Evolutionary conservation across 2,888 invertebrate species (phyloP).

Genomic region (Polyommatus iphigenia): DNA sequence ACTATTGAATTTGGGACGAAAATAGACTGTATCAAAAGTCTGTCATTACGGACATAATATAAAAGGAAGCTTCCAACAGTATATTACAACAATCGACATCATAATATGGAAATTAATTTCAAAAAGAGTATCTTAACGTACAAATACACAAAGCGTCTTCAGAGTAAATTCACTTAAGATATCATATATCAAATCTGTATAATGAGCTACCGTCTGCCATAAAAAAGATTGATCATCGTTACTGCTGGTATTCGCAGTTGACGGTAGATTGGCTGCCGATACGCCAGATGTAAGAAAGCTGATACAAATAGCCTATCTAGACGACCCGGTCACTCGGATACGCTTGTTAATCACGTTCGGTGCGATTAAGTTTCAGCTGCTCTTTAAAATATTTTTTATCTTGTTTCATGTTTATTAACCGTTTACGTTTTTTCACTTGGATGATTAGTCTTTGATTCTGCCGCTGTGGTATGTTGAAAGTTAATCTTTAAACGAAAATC

Average conservation of each 20-base stretch:
- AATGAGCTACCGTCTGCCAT: constrained; percentile 9
- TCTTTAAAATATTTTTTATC: constrained; percentile 30
- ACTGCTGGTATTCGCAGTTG: constrained; percentile 42
- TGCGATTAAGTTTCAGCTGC: constrained; percentile 49
- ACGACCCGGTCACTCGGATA: constrained; percentile 63
- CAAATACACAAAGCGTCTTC: neutral
- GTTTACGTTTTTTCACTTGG: constrained; percentile 5
- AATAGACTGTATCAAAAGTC: neutral
- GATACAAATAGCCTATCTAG: constrained; percentile 69
- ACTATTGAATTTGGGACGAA: neutral
- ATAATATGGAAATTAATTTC: neutral
- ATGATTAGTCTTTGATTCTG: neutral
- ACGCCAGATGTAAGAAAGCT: constrained; percentile 57
- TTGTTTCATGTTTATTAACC: constrained; percentile 35
- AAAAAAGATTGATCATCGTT: constrained; percentile 40
- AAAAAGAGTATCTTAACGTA: neutral
- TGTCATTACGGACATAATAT: neutral
- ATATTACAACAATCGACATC: neutral
- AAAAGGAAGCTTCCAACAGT: neutral
- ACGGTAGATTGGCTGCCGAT: constrained; percentile 45
- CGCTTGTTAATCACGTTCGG: constrained; percentile 61
- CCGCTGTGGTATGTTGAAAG: constrained; percentile 2
- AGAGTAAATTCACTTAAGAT: neutral
- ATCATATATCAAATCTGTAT: constrained; percentile 15
- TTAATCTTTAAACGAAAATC: neutral